A percentile compares a stretch with the other conserved stretches of the same genome.
Conservation (phyloP, 2,113 vertebrate species). For the Oryzias woworae region DNA sequence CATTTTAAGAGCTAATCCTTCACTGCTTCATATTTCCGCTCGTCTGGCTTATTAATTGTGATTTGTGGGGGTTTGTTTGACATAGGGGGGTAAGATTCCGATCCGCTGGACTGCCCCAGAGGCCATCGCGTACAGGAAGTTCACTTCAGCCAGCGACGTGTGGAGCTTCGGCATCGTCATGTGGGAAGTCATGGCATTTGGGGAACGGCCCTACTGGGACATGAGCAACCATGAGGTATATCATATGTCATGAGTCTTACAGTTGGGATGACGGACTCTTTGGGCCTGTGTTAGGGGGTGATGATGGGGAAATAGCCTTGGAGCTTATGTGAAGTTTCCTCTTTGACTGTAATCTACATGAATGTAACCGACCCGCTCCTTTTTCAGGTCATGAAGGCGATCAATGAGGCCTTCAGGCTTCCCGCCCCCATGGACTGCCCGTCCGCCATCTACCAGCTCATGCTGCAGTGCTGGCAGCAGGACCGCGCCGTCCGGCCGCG, state of each 20-base stretch:
- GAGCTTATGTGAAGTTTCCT: slow-evolving; percentile 18
- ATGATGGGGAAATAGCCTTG: slow-evolving; percentile 17
- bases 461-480: slow-evolving; percentile 96
- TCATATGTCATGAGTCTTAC: slow-evolving; percentile 15
- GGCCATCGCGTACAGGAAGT: slow-evolving; percentile 95
- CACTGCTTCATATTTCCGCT: slow-evolving; percentile 36
- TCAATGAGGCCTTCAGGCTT: slow-evolving; percentile 94
- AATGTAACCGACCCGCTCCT: slow-evolving; percentile 19
- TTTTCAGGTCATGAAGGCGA: slow-evolving; percentile 94
- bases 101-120: slow-evolving; percentile 97
- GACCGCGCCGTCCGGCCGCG: slow-evolving; percentile 88
- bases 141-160: slow-evolving; percentile 94
- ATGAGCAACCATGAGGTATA: slow-evolving; percentile 89
- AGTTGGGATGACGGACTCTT: slow-evolving; percentile 36
- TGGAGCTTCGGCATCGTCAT: slow-evolving; percentile 99
- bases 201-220: slow-evolving; percentile 96
- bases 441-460: slow-evolving; percentile 93
- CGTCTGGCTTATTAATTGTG: slow-evolving; percentile 38
- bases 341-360: slow-evolving; percentile 25
- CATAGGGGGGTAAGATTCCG: slow-evolving; percentile 95
- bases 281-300: slow-evolving; percentile 26
- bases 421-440: slow-evolving; percentile 94
- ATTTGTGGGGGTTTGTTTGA: slow-evolving; percentile 42
- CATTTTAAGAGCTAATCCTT: slow-evolving; percentile 33
- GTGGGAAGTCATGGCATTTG: slow-evolving; percentile 98